These are phyloP conservation scores for Spheniscus mendiculus DNA, from an alignment of 2,113 vertebrate species.

Conservation along the genomic window DNA sequence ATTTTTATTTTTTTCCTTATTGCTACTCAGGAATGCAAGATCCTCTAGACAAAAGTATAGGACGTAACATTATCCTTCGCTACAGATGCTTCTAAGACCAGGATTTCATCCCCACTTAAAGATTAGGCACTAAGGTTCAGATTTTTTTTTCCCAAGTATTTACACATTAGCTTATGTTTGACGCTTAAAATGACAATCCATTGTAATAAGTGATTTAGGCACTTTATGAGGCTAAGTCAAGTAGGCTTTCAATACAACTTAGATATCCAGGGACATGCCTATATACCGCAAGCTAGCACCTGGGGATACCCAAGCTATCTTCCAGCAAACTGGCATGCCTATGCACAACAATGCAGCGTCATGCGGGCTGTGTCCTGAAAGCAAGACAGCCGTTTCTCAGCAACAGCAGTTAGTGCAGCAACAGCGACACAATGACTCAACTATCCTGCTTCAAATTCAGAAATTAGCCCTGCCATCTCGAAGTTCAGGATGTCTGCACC, in stretches of 20 bases:
- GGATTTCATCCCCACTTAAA: neutral
- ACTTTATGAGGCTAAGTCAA: neutral
- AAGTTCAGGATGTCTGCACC: neutral
- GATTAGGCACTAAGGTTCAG: neutral
- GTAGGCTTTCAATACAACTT: neutral
- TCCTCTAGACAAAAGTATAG: neutral
- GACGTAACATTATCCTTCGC: neutral
- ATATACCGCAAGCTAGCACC: neutral
- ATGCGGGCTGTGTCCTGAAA: neutral
- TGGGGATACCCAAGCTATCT: neutral
- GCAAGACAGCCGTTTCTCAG: neutral
- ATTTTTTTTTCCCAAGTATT: neutral
- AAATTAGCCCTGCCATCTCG: neutral
- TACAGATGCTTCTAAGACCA: neutral
- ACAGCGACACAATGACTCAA: neutral
- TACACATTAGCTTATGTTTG: neutral
- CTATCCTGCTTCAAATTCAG: neutral
- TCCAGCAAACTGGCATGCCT: accelerated
- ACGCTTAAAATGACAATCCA: neutral
- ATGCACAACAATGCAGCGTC: neutral
- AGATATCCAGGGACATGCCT: neutral
- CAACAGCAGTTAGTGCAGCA: neutral
- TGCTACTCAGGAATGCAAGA: neutral
- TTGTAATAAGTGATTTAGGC: neutral
- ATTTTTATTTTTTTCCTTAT: neutral